Base-by-base conservation (phyloP, 1,140 invertebrate species). In the Brachionus calyciflorus region DNA sequence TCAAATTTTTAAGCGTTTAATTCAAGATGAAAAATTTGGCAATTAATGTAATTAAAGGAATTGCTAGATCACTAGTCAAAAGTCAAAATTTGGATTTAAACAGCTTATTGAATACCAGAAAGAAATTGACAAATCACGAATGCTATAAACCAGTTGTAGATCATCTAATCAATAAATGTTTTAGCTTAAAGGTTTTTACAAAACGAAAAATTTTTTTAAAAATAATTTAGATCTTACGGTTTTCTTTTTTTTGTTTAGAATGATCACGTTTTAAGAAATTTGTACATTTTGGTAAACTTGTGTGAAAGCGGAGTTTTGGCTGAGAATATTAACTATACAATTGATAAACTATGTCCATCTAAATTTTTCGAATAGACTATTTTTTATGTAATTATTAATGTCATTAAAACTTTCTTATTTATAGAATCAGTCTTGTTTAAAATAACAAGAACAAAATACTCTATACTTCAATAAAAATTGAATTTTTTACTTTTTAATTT, bases 261-360 rank as follows among this genome's bases (percentile, higher is more conserved):
- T 80, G 82, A 83, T 19, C 86, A 85, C 79, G 85, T 84, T 21
- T 77, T 87, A 46, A 81, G 84, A 55, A 82, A 85, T 46, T 80
- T 86, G 33, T 85, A 87, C 79, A 79, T 82, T 4, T 81, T 87
- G 68, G 84, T 85, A 14, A 88, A 88, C 79, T 76, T 88, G 33
- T 88, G 87, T 79, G 84, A 87, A 37, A 79, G 76, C 12, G 78
- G 80, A 24, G 68, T 82, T 19, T 12, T 68, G 4, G 33, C 19
- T 41, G 9, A 65, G 30, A 44, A 44, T 24, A 41, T 65, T 4
- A 65, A 44, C 24, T 10, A 44, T 17, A 24, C 60, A n/a, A 65
- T 65, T 46, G 17, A 65, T 44, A 65, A 28, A 44, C 24, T 65
- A 21, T 65, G 60, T 26, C 33, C 7, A 12, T 10, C 3, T 4